phyloP scores from a whole-genome alignment of 2,113 vertebrate species.

The Neomonachus schauinslandi region DNA sequence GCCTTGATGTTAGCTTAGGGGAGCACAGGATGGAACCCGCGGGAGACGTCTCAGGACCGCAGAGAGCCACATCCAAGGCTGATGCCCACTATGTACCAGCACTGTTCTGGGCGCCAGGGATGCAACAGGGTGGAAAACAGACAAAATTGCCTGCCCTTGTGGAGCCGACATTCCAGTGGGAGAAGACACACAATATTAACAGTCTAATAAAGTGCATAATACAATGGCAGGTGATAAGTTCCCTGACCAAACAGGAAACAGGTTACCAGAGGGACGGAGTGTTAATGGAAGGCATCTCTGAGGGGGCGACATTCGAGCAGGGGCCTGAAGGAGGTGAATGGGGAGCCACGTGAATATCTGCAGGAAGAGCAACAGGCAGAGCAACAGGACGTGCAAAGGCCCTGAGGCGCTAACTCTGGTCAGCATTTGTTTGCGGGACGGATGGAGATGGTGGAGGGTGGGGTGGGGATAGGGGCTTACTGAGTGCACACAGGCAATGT shows the following conservation, averaged over 20 bases:
- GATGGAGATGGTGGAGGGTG: neutral
- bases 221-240: neutral
- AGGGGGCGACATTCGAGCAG: neutral
- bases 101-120: neutral
- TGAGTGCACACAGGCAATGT: neutral
- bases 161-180: neutral
- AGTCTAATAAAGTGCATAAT: neutral
- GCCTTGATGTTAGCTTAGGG: neutral
- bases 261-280: neutral
- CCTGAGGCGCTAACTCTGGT: neutral
- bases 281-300: neutral
- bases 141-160: neutral
- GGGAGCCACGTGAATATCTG: neutral
- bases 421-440: neutral
- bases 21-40: neutral
- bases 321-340: neutral
- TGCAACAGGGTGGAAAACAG: neutral
- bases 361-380: neutral
- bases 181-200: neutral
- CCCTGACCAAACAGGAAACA: neutral
- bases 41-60: neutral
- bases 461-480: neutral
- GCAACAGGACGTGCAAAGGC: neutral
- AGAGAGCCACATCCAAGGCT: neutral
- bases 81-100: neutral